Percentiles rank a stretch among this genome's conserved stretches.
Evolutionary conservation across 2,797 vertebrate genomes (phyloP).

Genomic region (Characodon lateralis): DNA sequence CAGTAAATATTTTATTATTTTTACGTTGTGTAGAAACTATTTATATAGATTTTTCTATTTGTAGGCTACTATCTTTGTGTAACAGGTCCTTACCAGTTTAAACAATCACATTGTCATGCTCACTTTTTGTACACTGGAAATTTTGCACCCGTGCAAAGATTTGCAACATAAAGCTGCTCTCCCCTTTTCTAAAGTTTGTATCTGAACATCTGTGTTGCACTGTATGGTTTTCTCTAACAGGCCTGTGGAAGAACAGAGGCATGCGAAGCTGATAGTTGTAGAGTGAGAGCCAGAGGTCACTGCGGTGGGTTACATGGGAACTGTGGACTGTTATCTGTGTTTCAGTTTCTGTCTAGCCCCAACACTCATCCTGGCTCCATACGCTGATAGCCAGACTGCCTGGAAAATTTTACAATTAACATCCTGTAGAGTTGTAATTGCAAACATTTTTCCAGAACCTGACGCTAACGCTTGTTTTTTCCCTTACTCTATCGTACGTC

Average conservation of each 20-base stretch:
- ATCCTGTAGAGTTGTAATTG: constrained; percentile 73
- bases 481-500: constrained; percentile 40
- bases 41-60: constrained; percentile 80
- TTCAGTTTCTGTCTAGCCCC: constrained; percentile 46
- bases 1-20: constrained; percentile 69
- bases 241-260: constrained; percentile 10
- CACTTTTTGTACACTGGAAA: constrained; percentile 49
- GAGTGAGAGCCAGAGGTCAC: constrained; percentile 25
- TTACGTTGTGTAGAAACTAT: constrained; percentile 73
- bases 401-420: constrained; percentile 71
- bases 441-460: constrained; percentile 56
- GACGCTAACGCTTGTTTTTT: constrained; percentile 45
- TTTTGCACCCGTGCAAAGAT: constrained; percentile 43
- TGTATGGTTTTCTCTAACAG: constrained; percentile 6
- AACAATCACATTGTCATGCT: constrained; percentile 11
- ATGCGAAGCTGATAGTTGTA: constrained; percentile 15
- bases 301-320: constrained; percentile 57
- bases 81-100: constrained; percentile 28
- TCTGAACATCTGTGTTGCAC: constrained; percentile 26
- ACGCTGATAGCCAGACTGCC: constrained; percentile 61
- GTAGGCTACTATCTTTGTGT: constrained; percentile 58
- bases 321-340: constrained; percentile 60
- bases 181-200: constrained; percentile 40
- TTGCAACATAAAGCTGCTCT: constrained; percentile 59
- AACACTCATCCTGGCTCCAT: constrained; percentile 44